These are phyloP conservation scores for Sycophila texana DNA, from an alignment of 2,888 invertebrate genomes.

Conservation along the genomic window DNA sequence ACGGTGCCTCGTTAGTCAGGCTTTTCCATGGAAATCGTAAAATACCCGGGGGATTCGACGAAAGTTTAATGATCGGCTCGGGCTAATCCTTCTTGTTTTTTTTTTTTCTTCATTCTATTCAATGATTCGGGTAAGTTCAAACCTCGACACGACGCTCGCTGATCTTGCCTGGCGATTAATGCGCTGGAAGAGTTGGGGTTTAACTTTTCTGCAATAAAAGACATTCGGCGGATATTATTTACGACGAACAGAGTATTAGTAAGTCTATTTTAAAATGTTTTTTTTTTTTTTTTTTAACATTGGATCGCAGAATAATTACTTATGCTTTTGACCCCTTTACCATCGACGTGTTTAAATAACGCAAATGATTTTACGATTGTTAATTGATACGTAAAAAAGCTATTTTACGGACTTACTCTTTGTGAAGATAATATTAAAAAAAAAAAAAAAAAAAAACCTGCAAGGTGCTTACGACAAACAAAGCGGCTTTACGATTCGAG, in stretches of 20 bases:
- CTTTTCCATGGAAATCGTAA: conserved; percentile 47
- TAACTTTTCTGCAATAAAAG: no score
- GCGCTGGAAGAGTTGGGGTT: no score
- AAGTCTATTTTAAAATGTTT: no score
- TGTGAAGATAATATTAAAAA: not conserved
- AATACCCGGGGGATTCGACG: conserved; percentile 8
- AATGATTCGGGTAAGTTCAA: not conserved
- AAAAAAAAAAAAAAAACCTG: not conserved
- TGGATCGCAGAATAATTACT: not conserved
- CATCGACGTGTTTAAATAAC: not conserved
- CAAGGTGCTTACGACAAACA: not conserved
- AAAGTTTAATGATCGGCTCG: conserved; percentile 30
- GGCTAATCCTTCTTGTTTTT: not conserved
- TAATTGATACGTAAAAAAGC: conserved; percentile 1
- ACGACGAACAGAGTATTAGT: no score
- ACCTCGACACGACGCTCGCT: no score
- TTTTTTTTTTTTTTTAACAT: no score
- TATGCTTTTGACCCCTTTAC: conserved; percentile 12
- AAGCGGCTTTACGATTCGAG: conserved; percentile 2
- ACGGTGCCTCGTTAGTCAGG: conserved; percentile 23
- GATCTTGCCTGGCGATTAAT: no score
- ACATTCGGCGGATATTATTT: no score
- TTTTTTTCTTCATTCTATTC: no score
- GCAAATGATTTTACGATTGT: not conserved
- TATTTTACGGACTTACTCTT: conserved; percentile 1